phyloP scores from a whole-genome alignment of 2,113 vertebrate genomes.

The Calidris pugnax region DNA sequence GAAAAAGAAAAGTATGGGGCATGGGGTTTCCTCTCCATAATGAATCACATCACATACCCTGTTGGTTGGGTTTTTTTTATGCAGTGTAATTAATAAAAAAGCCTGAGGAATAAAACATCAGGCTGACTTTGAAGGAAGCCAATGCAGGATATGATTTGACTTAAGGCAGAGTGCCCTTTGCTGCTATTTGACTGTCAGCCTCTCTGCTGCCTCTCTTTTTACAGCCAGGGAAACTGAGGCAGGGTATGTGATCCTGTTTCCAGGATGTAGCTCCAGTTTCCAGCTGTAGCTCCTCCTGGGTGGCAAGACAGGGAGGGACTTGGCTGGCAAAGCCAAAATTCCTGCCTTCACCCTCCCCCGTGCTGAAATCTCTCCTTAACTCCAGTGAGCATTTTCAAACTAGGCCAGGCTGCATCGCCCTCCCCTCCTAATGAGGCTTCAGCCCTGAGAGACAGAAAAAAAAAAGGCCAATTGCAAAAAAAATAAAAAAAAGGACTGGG shows the following conservation, averaged over 20 bases:
- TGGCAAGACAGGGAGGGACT: neutral
- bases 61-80: neutral
- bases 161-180: neutral
- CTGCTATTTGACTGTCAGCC: rapidly evolving
- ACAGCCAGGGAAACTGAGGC: neutral
- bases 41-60: neutral
- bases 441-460: neutral
- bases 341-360: neutral
- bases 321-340: neutral
- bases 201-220: neutral
- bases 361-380: neutral
- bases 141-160: rapidly evolving
- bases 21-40: rapidly evolving
- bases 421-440: neutral
- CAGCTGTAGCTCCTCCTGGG: neutral
- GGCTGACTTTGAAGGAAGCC: neutral
- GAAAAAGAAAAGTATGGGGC: neutral
- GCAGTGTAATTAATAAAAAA: neutral
- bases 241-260: neutral
- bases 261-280: neutral
- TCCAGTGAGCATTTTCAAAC: neutral
- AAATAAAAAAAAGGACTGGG: neutral
- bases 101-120: neutral
- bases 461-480: neutral
- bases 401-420: neutral